These are phyloP conservation scores for Oreotrochilus melanogaster DNA, from an alignment of 2,113 vertebrate genomes.

Conservation along the genomic window DNA sequence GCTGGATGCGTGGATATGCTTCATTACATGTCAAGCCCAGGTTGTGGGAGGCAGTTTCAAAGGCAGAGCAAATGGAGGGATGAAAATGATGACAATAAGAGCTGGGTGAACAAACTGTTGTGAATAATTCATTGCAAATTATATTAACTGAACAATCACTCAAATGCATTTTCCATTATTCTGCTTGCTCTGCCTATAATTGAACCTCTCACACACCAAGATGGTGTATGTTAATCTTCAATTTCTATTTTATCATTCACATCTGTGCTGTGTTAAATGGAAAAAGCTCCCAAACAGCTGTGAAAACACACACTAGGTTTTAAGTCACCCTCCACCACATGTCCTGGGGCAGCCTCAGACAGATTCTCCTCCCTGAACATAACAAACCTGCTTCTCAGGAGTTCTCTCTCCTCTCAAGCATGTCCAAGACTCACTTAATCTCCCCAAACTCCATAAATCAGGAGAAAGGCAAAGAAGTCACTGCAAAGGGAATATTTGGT, in stretches of 20 bases:
- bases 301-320: slow-evolving; percentile 38
- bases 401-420: neutral
- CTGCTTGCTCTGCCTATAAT: slow-evolving; percentile 47
- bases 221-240: slow-evolving; percentile 33
- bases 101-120: slow-evolving; percentile 46
- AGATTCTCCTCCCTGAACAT: neutral
- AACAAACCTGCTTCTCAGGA: neutral
- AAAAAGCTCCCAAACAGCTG: slow-evolving; percentile 41
- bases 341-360: neutral
- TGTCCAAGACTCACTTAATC: neutral
- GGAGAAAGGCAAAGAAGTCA: neutral
- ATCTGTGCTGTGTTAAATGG: slow-evolving; percentile 44
- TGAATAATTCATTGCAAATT: slow-evolving; percentile 69
- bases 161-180: slow-evolving; percentile 58
- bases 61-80: neutral
- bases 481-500: neutral
- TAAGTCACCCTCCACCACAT: neutral
- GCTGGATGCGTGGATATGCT: neutral
- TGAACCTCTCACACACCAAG: neutral
- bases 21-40: neutral
- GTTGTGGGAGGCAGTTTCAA: slow-evolving; percentile 31
- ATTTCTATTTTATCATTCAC: slow-evolving; percentile 44
- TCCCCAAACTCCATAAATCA: neutral
- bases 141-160: slow-evolving; percentile 53
- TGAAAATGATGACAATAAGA: slow-evolving; percentile 34